phyloP scores from a whole-genome alignment of 2,888 invertebrate genomes.

The Nomada fucata region DNA sequence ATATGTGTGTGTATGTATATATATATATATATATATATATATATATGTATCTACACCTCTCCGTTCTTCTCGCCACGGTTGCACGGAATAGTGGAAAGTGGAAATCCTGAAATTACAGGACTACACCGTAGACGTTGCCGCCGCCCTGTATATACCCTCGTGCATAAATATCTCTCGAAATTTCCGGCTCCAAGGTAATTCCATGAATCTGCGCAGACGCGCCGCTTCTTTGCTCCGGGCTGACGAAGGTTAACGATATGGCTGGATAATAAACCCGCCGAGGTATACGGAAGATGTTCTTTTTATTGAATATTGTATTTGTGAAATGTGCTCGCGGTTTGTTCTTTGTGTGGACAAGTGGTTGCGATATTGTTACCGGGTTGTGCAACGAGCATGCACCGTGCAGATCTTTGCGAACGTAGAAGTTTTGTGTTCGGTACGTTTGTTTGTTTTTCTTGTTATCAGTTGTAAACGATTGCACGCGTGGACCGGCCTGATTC shows the following conservation, averaged over 20 bases:
- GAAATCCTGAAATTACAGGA: conserved; percentile 74
- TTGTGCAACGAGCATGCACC: too few relatives aligned
- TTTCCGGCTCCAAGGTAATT: conserved; percentile 45
- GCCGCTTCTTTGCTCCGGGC: neutral
- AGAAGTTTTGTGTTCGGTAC: too few relatives aligned
- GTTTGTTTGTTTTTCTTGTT: too few relatives aligned
- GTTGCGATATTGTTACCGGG: too few relatives aligned
- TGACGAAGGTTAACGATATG: conserved; percentile 44
- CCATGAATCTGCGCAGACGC: conserved; percentile 14
- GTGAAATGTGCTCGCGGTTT: neutral
- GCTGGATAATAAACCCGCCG: conserved; percentile 26
- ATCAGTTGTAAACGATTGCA: too few relatives aligned
- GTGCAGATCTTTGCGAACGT: too few relatives aligned
- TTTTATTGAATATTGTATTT: neutral
- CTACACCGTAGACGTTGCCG: conserved; percentile 45
- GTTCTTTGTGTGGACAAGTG: neutral
- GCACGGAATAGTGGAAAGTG: conserved; percentile 58
- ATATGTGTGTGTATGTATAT: too few relatives aligned
- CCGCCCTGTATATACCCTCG: conserved; percentile 11
- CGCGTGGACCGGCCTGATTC: too few relatives aligned
- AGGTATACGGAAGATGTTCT: neutral
- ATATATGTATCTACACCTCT: neutral
- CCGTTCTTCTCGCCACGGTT: neutral
- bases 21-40: too few relatives aligned
- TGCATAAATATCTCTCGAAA: conserved; percentile 54